These are phyloP conservation scores for Monarcha castaneiventris DNA, from an alignment of 2,113 vertebrate species.

Conservation along the genomic window DNA sequence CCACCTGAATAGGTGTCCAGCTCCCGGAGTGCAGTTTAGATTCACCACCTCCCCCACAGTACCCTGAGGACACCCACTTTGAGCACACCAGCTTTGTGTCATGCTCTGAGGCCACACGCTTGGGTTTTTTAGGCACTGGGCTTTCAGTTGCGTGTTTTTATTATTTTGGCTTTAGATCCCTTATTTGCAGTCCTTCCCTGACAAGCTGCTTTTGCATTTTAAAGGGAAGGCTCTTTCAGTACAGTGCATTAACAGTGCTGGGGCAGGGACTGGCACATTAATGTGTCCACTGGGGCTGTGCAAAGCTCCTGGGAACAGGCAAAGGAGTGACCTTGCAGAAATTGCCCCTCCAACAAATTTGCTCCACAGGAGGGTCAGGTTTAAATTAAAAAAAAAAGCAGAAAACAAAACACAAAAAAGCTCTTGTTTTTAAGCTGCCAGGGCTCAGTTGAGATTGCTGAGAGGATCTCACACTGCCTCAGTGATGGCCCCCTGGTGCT, in stretches of 20 bases:
- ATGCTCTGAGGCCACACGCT: not conserved
- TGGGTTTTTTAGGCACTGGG: constrained; percentile 9
- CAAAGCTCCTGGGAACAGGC: constrained; percentile 29
- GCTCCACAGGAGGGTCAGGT: not conserved
- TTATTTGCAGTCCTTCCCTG: constrained; percentile 58
- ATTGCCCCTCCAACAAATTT: not conserved
- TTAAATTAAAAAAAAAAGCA: not conserved
- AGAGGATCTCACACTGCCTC: not conserved
- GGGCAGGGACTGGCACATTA: constrained; percentile 34
- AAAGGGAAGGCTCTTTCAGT: constrained; percentile 57
- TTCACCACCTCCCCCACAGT: not conserved
- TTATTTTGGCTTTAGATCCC: constrained; percentile 53
- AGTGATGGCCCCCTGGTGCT: not conserved
- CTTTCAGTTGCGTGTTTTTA: constrained; percentile 50
- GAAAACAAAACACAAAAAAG: not conserved
- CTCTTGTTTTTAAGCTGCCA: not conserved
- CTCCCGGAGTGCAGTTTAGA: not conserved
- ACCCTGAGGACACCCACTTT: constrained; percentile 42
- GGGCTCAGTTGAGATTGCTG: not conserved
- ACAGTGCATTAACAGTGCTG: constrained; percentile 15
- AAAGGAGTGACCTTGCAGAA: not conserved
- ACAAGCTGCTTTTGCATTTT: constrained; percentile 63
- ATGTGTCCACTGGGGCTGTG: not conserved
- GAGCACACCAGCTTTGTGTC: constrained; percentile 25
- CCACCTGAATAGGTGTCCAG: constrained; percentile 1